Percentiles rank a stretch among this genome's conserved stretches.
These are phyloP conservation scores for Melierax canorus DNA, from an alignment of 2,113 vertebrate genomes.

Conservation along the genomic window DNA sequence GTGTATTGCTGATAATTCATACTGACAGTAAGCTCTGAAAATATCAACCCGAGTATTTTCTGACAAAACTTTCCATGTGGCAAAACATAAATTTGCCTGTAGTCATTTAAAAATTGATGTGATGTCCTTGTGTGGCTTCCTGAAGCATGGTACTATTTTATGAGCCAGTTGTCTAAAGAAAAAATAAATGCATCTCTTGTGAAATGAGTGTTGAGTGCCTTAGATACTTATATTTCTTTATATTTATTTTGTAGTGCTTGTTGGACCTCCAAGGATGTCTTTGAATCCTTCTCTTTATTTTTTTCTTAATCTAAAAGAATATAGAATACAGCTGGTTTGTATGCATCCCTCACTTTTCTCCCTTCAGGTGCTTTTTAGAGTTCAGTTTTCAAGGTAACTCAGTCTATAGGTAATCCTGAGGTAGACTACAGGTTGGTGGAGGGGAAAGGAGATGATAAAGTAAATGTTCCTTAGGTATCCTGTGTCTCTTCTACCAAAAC, in stretches of 20 bases:
- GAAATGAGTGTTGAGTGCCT: not conserved
- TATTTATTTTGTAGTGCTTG: not conserved
- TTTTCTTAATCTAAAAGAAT: not conserved
- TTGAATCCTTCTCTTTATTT: not conserved
- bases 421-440: not conserved
- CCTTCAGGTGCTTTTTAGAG: not conserved
- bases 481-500: not conserved
- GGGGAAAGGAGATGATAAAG: not conserved
- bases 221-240: not conserved
- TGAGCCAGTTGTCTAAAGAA: not conserved
- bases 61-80: slow-evolving; percentile 11
- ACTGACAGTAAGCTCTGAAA: not conserved
- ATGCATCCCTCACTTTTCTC: not conserved
- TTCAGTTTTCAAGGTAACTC: not conserved
- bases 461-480: not conserved
- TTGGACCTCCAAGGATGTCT: not conserved
- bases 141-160: not conserved
- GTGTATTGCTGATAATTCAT: not conserved
- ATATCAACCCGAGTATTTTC: slow-evolving; percentile 9
- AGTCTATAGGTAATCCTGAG: not conserved
- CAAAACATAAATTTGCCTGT: slow-evolving; percentile 29
- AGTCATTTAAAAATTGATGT: slow-evolving; percentile 14
- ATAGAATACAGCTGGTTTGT: not conserved
- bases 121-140: not conserved
- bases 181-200: not conserved